Conservation (phyloP, 2,888 invertebrate genomes). For the Sthenelais limicola region DNA sequence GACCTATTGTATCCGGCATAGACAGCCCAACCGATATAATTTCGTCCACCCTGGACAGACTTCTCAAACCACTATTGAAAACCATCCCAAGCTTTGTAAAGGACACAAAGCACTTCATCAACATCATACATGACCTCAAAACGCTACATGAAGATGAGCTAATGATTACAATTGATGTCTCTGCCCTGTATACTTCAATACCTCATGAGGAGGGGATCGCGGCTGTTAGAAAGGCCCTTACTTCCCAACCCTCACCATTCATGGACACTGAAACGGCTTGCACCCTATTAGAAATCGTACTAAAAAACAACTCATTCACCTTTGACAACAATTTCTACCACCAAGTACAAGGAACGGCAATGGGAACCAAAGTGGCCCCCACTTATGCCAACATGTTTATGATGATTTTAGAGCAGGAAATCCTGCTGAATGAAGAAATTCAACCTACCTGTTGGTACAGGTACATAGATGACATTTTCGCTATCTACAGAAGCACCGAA, state of each 20-base stretch:
- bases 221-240: neutral
- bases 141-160: conserved; percentile 14
- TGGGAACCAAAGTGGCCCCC: conserved; percentile 14
- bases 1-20: conserved; percentile 13
- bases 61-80: neutral
- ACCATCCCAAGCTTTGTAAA: conserved; percentile 4
- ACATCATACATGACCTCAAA: neutral
- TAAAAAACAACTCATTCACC: conserved; percentile 5
- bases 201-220: conserved; percentile 19
- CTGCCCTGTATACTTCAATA: conserved; percentile 2
- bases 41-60: neutral
- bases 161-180: conserved; percentile 9
- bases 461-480: conserved; percentile 5
- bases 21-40: neutral
- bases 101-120: conserved; percentile 19
- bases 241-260: neutral
- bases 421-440: neutral
- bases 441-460: neutral
- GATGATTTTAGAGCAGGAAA: neutral
- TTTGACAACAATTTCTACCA: neutral
- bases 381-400: conserved; percentile 24
- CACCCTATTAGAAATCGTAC: no score
- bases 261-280: neutral
- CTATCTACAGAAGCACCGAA: neutral
- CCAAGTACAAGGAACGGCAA: conserved; percentile 15